Percentiles rank a stretch among this genome's conserved stretches.
These are phyloP conservation scores for Tolmerus cingulatus DNA, from an alignment of 2,888 invertebrate species.

Conservation along the genomic window DNA sequence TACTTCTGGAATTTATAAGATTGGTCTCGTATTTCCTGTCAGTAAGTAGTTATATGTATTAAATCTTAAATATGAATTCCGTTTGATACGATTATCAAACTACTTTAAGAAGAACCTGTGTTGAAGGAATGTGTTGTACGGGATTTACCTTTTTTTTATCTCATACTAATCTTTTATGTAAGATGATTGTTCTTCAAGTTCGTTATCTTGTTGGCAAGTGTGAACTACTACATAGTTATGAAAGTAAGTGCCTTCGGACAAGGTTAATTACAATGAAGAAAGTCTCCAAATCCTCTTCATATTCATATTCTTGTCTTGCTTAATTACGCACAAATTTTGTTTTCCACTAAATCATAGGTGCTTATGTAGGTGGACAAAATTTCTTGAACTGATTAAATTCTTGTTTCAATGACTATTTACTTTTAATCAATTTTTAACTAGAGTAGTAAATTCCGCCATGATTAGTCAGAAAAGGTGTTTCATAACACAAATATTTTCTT, in stretches of 20 bases:
- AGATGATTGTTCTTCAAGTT: background rate
- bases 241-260: background rate
- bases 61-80: too few species aligned
- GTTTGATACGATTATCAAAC: too few species aligned
- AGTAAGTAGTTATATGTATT: too few species aligned
- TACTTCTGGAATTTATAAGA: too few species aligned
- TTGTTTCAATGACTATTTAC: background rate
- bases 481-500: background rate
- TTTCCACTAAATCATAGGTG: background rate
- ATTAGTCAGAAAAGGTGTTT: background rate
- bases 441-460: background rate
- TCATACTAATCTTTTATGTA: background rate
- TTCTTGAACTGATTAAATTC: background rate
- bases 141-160: too few species aligned
- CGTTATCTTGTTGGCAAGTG: background rate
- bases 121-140: too few species aligned
- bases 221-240: background rate
- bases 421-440: background rate
- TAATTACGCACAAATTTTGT: background rate
- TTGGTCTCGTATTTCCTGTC: too few species aligned
- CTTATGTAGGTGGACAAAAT: background rate
- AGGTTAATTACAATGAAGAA: background rate
- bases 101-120: too few species aligned
- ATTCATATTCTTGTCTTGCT: background rate
- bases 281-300: background rate